Base-by-base conservation (phyloP, 2,888 invertebrate genomes). In the Cantharis flavilabris region DNA sequence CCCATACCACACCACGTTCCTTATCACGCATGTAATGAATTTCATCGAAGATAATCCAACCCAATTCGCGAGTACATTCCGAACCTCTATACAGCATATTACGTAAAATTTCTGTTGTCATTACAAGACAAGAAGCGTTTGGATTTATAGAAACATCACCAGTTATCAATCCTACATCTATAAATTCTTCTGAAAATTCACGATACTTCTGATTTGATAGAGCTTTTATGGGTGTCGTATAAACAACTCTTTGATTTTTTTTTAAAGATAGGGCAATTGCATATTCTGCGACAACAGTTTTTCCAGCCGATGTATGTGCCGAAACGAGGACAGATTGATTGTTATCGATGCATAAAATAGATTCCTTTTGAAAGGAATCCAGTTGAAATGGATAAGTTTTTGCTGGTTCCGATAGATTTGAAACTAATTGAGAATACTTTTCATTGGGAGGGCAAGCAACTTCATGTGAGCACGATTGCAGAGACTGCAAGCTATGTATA, bases 1-100 rank as follows among this genome's bases (percentile, higher is more conserved):
- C 98, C 99, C 99, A 99, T 1, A 99, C 99, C 9, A 99, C 99
- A 71, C 99, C 99, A 86, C 99, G 92, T 88, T 99, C 99, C 89
- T 98, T 98, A 87, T 99, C 98, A 84, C 99, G 93, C 99, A 99
- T 99, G 87, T 99, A 99, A 89, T 99, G 99, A 84, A 99, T 99
- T 90, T 99, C 99, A 87, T 99, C 99, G 89, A 99, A 99, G 72
- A 99, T 92, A 1, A 99, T 99, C 99, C 99, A 99, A 71, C 98
- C 99, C 0, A 99, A 98, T 92, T 99, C 99, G 77, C 98, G 92
- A 96, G 98, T 98, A 20, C 99, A 94, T 91, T 99, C 98, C 64
- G 98, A 98, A 71, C 99, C 99, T 86, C 99, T 91, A 86, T 99
- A 99, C 75, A 99, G 90, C 99, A 99, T 99, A 85, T 98, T 98